These are phyloP conservation scores for Cosmorhoe ocellata DNA, from an alignment of 2,888 invertebrate genomes.

Conservation along the genomic window DNA sequence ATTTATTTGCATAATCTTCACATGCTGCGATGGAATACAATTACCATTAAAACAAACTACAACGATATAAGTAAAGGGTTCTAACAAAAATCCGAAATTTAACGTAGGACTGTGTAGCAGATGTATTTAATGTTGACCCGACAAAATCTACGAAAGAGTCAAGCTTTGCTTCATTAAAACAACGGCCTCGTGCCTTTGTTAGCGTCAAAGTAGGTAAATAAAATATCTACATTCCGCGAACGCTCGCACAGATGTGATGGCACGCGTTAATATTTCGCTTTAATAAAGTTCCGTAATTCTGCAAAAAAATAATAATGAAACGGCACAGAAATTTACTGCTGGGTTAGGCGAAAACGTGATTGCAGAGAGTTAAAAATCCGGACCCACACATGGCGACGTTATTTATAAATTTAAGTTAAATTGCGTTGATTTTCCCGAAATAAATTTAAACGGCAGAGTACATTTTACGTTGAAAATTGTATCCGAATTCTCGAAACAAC, in stretches of 20 bases:
- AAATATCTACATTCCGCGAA: slow-evolving; percentile 75
- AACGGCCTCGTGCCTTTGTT: slow-evolving; percentile 54
- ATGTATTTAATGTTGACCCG: slow-evolving; percentile 78
- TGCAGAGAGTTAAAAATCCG: slow-evolving; percentile 54
- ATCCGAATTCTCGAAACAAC: slow-evolving; percentile 43
- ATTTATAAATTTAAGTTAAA: slow-evolving; percentile 61
- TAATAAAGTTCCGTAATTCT: slow-evolving; percentile 69
- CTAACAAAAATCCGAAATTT: slow-evolving; percentile 54
- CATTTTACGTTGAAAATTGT: neutral
- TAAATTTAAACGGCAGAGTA: slow-evolving; percentile 46
- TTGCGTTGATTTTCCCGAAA: slow-evolving; percentile 41
- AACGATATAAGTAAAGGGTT: slow-evolving; percentile 49
- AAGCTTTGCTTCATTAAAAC: slow-evolving; percentile 66
- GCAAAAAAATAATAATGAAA: slow-evolving; percentile 54
- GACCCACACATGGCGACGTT: slow-evolving; percentile 61
- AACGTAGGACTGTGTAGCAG: slow-evolving; percentile 66
- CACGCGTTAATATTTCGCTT: slow-evolving; percentile 66
- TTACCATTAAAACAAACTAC: slow-evolving; percentile 55
- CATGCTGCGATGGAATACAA: slow-evolving; percentile 44
- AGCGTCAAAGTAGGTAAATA: slow-evolving; percentile 66
- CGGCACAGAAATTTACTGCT: slow-evolving; percentile 65
- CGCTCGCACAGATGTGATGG: slow-evolving; percentile 62
- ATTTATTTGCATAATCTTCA: slow-evolving; percentile 48
- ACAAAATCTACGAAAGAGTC: slow-evolving; percentile 70
- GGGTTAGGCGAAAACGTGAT: slow-evolving; percentile 63